Evolutionary conservation across 2,888 invertebrate species (phyloP), one percentile per base, ranked within the genome.

Genomic region (Oscheius sp.): DNA sequence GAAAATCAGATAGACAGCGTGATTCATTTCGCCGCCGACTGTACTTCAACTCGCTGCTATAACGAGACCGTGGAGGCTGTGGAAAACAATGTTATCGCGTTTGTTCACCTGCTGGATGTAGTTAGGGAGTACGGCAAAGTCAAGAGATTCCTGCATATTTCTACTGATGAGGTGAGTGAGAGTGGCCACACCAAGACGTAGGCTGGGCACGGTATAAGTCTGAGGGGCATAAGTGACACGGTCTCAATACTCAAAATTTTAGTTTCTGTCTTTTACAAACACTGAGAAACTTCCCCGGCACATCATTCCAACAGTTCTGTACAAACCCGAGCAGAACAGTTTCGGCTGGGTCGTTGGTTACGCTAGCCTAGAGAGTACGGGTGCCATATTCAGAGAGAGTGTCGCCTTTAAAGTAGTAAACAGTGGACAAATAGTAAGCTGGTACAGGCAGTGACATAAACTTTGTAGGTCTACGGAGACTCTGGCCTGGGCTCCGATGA

Each of bases 11-110:
- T 88, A 72, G 88, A 88, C 62, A 85, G 85, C 21, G 79, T 88
- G 35, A 84, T 88, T 70, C 87, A 88, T 62, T 88, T 88, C 71
- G 88, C 88, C 9, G 87, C 88, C 29, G 88, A 88, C 59, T 88
- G 88, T 73, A 88, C 88, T 29, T 87, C 87, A 1, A 88, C 86
- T 4, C 81, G 88, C 10, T 88, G 88, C 75, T 88, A 88, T 71
- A 79, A 78, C 7, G 84, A 88, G 50, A 86, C 88, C 0, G 75
- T 76, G 10, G 81, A 88, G 70, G 88, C 88, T 0, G 75, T 88
- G 32, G 84, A 87, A 62, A 88, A 88, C 79, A 88, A 88, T 70
- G 85, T 87, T 2, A 71, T 88, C 42, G 77, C 86, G 1, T 88
- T 87, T 78, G 79, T 88, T 21, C 73, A 82, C n/a, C 83, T 88